Conservation (phyloP, 2,113 vertebrate species). For the Dascyllus trimaculatus region DNA sequence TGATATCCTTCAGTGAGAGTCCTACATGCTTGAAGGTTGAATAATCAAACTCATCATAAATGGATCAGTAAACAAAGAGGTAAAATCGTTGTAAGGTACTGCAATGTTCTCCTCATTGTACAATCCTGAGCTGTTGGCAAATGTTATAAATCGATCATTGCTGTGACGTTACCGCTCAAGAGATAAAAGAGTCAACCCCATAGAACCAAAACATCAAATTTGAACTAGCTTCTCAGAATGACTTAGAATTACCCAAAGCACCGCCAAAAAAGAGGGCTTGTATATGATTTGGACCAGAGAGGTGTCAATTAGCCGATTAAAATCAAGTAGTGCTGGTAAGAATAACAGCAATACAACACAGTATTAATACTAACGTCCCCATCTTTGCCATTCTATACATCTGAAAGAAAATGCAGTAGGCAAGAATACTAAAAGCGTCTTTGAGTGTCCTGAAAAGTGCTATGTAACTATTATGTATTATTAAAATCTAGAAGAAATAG, state of each 20-base stretch:
- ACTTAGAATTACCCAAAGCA: conserved; percentile 47
- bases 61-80: conserved; percentile 66
- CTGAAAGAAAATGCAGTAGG: background rate
- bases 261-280: background rate
- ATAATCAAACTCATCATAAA: conserved; percentile 70
- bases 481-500: conserved; percentile 3
- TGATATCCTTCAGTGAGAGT: conserved; percentile 84
- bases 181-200: conserved; percentile 99
- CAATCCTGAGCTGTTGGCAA: conserved; percentile 77
- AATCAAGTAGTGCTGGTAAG: conserved; percentile 6
- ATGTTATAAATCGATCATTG: conserved; percentile 82
- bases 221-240: conserved; percentile 46
- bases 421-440: background rate
- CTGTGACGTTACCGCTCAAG: conserved; percentile 99
- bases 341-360: conserved; percentile 25
- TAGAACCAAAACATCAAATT: conserved; percentile 75
- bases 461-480: no score
- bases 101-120: conserved; percentile 70
- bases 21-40: conserved; percentile 72
- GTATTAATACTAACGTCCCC: conserved; percentile 10
- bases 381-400: conserved; percentile 14
- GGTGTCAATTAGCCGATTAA: background rate
- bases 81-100: conserved; percentile 76
- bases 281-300: conserved; percentile 9
- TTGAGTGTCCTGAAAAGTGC: no score